phyloP scores from a whole-genome alignment of 1,140 invertebrate genomes.

The Neotoxoptera formosana region DNA sequence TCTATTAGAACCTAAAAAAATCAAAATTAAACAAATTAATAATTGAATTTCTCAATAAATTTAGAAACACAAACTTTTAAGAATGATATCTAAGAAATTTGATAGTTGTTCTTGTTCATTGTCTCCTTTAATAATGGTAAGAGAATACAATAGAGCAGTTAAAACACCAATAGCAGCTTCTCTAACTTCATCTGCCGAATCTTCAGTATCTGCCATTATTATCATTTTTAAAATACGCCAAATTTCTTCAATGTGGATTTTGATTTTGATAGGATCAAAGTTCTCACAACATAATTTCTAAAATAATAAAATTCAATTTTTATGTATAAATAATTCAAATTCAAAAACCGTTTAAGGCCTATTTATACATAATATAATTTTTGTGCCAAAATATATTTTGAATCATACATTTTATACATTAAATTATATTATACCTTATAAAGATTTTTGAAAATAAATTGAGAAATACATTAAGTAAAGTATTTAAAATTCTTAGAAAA shows the following conservation, averaged over 20 bases:
- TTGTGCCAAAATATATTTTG: neutral
- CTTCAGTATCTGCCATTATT: slow-evolving; percentile 32
- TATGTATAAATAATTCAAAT: neutral
- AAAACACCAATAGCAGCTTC: slow-evolving; percentile 42
- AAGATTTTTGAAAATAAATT: neutral
- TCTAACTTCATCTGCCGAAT: slow-evolving; percentile 27
- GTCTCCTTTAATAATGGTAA: slow-evolving; percentile 35
- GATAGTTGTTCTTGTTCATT: slow-evolving; percentile 48
- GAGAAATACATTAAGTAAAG: neutral
- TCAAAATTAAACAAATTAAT: neutral
- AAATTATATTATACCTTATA: neutral
- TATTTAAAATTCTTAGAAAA: neutral
- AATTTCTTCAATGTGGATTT: slow-evolving; percentile 47
- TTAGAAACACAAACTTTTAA: slow-evolving; percentile 42
- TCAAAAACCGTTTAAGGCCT: neutral
- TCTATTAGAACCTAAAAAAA: slow-evolving; percentile 55
- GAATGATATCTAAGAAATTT: slow-evolving; percentile 49
- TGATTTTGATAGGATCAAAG: slow-evolving; percentile 43
- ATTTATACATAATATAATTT: neutral
- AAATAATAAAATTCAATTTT: neutral
- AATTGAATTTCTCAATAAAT: neutral
- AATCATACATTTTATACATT: neutral
- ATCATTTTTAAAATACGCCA: slow-evolving; percentile 55
- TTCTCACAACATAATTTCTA: slow-evolving; percentile 56
- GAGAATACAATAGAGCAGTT: slow-evolving; percentile 45